Base-by-base conservation (phyloP, 2,113 vertebrate genomes). In the Plotosus lineatus region DNA sequence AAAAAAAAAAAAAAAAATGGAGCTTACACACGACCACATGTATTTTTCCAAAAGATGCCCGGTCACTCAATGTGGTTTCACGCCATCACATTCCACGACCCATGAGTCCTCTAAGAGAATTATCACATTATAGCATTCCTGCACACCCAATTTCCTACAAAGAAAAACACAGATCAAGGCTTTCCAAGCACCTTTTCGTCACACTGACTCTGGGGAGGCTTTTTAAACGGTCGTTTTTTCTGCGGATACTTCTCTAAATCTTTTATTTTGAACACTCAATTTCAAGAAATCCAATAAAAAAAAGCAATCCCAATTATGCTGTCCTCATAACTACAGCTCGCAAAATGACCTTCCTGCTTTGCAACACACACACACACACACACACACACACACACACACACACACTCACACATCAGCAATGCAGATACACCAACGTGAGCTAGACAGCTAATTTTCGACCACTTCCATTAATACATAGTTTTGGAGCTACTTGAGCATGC, bases 81-180 rank as follows among this genome's bases (percentile, higher is more conserved):
- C 89, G 79, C 88, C 89, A 90, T 90, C 88, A 87, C 87, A 87
- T 89, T 91, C 89, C 89, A 87, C 88, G 86, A 93, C 91, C 90
- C 92, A 88, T 33, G 61, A 90, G 86, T 87, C 89, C 89, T 91
- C 82, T 88, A 90, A 90, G 88, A 90, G 90, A 92, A 94, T 92
- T 88, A 93, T 92, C 91, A 91, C 91, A 91, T 92, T 92, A 92
- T 90, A 82, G 88, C 89, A 91, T 93, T 92, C 91, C 91, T 92
- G 88, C 92, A 92, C 83, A 80, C 86, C 90, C 90, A 90, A 89
- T 90, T 92, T 91, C 89, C 89, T 89, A 89, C 91, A 78, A 91
- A 77, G 61, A 19, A 75, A 53, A 26, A 91, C 88, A 91, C 87
- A 86, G 87, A 89, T 89, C 77, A 84, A 88, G 83, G 87, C 80